Evolutionary conservation across 1,140 invertebrate genomes (phyloP).

Genomic region (Ridgeia piscesae): DNA sequence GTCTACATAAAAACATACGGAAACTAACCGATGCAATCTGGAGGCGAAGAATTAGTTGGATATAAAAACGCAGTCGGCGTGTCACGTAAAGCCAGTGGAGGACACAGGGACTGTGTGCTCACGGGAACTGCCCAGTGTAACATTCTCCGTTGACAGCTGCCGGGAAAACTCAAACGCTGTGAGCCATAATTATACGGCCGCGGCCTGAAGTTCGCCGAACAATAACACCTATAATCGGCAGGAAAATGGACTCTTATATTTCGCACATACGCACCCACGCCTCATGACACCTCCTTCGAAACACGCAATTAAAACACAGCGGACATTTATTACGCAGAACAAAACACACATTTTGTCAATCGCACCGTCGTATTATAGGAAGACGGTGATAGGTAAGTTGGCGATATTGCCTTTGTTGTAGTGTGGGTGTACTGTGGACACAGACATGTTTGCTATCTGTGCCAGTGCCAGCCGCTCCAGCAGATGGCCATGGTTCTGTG

Average conservation of each 20-base stretch:
- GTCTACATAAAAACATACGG: neutral
- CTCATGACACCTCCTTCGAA: neutral
- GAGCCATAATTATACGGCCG: neutral
- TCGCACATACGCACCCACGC: neutral
- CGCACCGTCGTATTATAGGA: neutral
- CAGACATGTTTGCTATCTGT: neutral
- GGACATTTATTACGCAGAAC: neutral
- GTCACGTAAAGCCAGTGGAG: neutral
- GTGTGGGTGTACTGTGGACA: neutral
- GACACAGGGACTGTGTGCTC: neutral
- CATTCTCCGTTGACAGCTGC: neutral
- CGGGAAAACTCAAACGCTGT: neutral
- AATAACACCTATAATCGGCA: neutral
- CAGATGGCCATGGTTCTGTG: neutral
- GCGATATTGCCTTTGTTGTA: neutral
- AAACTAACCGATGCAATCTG: neutral
- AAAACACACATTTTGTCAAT: neutral
- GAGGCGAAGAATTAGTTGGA: neutral
- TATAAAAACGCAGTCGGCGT: neutral
- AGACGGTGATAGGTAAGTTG: neutral
- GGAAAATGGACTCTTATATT: neutral
- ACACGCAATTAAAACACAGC: neutral
- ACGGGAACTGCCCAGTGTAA: neutral
- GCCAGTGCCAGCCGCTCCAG: neutral
- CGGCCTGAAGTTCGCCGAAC: neutral